These are phyloP conservation scores for Enteromius unitaeniatus DNA, from an alignment of 2,797 vertebrate genomes.

Conservation along the genomic window DNA sequence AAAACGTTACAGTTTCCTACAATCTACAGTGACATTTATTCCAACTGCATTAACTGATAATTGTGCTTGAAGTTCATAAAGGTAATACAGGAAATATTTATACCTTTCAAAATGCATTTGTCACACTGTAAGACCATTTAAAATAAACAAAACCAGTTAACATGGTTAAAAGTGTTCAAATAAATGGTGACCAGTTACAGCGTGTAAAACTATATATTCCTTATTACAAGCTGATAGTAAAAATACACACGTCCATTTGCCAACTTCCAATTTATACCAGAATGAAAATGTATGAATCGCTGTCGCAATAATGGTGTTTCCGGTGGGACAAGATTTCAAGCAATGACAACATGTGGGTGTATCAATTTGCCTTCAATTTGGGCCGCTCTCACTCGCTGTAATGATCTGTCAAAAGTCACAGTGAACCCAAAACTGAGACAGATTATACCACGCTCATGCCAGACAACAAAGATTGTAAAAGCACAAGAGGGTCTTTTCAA, in stretches of 20 bases:
- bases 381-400: not conserved
- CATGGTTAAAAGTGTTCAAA: not conserved
- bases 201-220: not conserved
- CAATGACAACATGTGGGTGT: not conserved
- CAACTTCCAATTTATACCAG: not conserved
- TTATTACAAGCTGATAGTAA: not conserved
- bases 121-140: not conserved
- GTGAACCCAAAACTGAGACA: slow-evolving; percentile 29
- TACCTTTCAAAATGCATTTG: not conserved
- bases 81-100: not conserved
- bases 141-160: not conserved
- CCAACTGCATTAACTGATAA: not conserved
- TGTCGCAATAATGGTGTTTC: not conserved
- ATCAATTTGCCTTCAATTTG: slow-evolving; percentile 30
- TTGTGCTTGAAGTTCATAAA: not conserved
- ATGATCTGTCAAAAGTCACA: slow-evolving; percentile 23
- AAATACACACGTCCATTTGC: not conserved
- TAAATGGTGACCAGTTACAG: not conserved
- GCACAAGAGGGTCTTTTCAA: slow-evolving; percentile 31
- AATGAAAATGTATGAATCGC: not conserved
- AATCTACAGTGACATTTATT: not conserved
- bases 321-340: not conserved
- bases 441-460: slow-evolving; percentile 29
- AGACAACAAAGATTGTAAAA: slow-evolving; percentile 40
- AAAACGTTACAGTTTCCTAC: not conserved